Conservation (phyloP, 1,140 invertebrate species). For the Rhyzopertha dominica region DNA sequence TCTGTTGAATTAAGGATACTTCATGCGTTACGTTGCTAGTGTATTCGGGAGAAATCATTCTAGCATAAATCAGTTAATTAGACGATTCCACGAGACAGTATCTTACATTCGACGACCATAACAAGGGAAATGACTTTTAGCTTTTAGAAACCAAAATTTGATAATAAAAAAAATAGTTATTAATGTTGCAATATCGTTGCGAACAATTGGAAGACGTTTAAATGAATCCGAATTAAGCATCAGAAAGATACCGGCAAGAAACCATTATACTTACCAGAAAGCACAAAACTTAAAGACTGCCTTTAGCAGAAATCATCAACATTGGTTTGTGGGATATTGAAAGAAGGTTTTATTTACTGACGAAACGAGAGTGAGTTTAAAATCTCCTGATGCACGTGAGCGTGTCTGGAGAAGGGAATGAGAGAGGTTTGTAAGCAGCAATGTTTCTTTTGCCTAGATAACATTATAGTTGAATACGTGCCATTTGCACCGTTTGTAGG, state of each 20-base stretch:
- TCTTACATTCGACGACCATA: too few species aligned
- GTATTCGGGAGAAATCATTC: too few species aligned
- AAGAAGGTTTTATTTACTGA: constrained; percentile 9
- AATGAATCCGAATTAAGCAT: constrained; percentile 5
- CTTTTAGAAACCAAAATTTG: too few species aligned
- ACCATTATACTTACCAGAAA: constrained; percentile 8
- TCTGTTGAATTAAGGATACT: too few species aligned
- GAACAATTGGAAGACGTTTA: constrained; percentile 10
- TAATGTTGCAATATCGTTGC: neutral
- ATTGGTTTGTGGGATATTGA: constrained; percentile 8
- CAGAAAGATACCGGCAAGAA: constrained; percentile 3
- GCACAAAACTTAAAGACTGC: neutral
- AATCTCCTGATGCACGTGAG: constrained; percentile 13
- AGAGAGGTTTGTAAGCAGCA: constrained; percentile 20
- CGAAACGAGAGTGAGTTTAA: constrained; percentile 6
- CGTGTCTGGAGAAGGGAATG: constrained; percentile 13
- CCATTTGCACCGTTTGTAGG: too few species aligned
- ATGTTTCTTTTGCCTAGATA: too few species aligned
- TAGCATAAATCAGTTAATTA: too few species aligned
- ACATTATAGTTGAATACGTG: too few species aligned
- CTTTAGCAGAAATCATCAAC: constrained; percentile 12
- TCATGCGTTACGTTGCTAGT: too few species aligned
- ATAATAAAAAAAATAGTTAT: too few species aligned
- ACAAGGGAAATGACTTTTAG: too few species aligned
- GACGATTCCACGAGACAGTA: too few species aligned